phyloP scores from a whole-genome alignment of 2,797 vertebrate species.

The Vespertilio murinus region DNA sequence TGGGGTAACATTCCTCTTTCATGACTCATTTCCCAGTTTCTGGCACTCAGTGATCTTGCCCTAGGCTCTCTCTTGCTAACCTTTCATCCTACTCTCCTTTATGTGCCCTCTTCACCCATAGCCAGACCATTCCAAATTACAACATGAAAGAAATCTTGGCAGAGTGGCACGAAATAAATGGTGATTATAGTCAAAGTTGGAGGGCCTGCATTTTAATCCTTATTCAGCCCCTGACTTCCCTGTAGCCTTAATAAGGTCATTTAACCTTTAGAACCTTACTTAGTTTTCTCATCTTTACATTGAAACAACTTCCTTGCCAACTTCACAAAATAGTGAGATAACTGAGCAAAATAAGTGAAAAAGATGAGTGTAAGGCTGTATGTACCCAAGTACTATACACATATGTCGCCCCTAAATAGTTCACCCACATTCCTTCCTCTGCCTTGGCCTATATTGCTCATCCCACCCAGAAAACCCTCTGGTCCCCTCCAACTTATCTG shows the following conservation, averaged over 20 bases:
- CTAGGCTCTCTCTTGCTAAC: neutral
- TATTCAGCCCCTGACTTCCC: neutral
- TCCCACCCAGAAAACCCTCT: neutral
- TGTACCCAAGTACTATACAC: neutral
- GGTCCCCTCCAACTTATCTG: neutral
- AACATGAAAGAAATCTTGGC: neutral
- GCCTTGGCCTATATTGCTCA: neutral
- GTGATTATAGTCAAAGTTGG: neutral
- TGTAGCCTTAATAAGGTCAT: neutral
- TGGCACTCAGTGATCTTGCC: neutral
- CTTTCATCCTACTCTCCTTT: neutral
- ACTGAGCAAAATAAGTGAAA: neutral
- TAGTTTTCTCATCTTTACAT: neutral
- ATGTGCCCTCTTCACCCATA: neutral
- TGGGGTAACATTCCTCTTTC: neutral
- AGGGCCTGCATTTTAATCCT: neutral
- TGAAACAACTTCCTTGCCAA: neutral
- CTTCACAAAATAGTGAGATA: neutral
- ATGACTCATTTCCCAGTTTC: slow-evolving; percentile 25
- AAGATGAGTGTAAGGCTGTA: neutral
- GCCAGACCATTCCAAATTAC: neutral
- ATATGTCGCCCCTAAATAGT: neutral
- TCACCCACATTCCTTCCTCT: neutral
- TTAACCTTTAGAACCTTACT: slow-evolving; percentile 10
- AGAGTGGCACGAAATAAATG: neutral